phyloP scores from a whole-genome alignment of 2,113 vertebrate genomes.

The Gallinago media region DNA sequence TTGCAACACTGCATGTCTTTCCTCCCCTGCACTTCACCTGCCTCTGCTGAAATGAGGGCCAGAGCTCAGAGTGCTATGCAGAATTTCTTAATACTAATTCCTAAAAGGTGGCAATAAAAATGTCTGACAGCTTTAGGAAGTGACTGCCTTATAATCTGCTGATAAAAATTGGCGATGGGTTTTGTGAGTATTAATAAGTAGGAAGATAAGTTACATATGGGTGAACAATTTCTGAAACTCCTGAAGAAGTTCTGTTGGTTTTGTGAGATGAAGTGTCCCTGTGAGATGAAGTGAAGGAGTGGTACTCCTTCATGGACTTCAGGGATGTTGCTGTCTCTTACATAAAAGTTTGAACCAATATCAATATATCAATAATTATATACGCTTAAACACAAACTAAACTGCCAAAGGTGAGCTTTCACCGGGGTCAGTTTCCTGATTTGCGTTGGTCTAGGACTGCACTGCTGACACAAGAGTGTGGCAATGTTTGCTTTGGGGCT shows the following conservation, averaged over 20 bases:
- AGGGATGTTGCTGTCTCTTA: background rate
- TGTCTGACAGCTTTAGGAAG: background rate
- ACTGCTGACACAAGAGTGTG: background rate
- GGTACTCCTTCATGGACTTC: background rate
- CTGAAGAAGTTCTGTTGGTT: background rate
- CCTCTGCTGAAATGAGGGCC: background rate
- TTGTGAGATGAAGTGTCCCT: background rate
- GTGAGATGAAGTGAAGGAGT: background rate
- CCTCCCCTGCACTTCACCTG: background rate
- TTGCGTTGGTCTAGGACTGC: background rate
- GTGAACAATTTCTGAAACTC: background rate
- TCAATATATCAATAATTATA: background rate
- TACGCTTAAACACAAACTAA: background rate
- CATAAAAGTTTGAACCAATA: background rate
- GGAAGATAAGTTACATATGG: background rate
- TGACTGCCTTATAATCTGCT: background rate
- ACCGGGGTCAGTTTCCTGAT: background rate
- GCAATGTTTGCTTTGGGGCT: background rate
- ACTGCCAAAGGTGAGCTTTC: background rate
- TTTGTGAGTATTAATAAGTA: background rate
- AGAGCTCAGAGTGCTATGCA: background rate
- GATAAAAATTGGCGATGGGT: background rate
- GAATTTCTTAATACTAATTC: background rate
- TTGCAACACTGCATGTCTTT: background rate
- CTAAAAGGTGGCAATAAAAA: background rate